These are phyloP conservation scores for Beroe ovata DNA, from an alignment of 37 sponge, comb jelly and placozoan genomes.

Conservation along the genomic window DNA sequence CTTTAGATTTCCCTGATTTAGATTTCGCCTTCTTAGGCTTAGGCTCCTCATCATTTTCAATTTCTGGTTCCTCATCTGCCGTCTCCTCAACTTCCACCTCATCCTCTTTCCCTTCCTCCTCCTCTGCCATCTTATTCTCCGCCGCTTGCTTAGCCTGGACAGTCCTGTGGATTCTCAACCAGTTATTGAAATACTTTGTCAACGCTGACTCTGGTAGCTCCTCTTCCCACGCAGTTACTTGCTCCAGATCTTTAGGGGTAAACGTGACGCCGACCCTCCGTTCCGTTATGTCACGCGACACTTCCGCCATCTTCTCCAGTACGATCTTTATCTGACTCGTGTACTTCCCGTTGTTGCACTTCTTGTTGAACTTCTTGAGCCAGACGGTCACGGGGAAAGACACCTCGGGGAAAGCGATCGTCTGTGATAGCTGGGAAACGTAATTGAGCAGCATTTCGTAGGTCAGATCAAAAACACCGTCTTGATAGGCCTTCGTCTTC, in stretches of 20 bases:
- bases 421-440: slow-evolving; percentile 40
- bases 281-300: slow-evolving; percentile 58
- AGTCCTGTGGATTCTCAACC: slow-evolving; percentile 57
- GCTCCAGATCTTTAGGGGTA: slow-evolving; percentile 36
- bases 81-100: neutral
- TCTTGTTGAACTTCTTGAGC: slow-evolving; percentile 62
- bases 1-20: neutral
- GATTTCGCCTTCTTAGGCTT: neutral
- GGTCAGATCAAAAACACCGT: slow-evolving; percentile 56
- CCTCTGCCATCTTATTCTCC: neutral
- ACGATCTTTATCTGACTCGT: slow-evolving; percentile 6
- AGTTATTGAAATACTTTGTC: slow-evolving; percentile 57
- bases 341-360: slow-evolving; percentile 54
- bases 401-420: slow-evolving; percentile 33
- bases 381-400: slow-evolving; percentile 52
- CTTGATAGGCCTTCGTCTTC: slow-evolving; percentile 52
- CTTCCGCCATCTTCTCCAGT: slow-evolving; percentile 33
- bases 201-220: slow-evolving; percentile 29
- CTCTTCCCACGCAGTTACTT: slow-evolving; percentile 35
- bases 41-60: neutral
- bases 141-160: neutral
- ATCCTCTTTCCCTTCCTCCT: slow-evolving; percentile 25
- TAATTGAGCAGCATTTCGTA: slow-evolving; percentile 47
- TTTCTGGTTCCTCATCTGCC: neutral
- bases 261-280: neutral